A percentile compares a stretch with the other conserved stretches of the same genome.
Evolutionary conservation across 2,797 vertebrate species (phyloP).

Genomic region (Chaetophractus vellerosus): DNA sequence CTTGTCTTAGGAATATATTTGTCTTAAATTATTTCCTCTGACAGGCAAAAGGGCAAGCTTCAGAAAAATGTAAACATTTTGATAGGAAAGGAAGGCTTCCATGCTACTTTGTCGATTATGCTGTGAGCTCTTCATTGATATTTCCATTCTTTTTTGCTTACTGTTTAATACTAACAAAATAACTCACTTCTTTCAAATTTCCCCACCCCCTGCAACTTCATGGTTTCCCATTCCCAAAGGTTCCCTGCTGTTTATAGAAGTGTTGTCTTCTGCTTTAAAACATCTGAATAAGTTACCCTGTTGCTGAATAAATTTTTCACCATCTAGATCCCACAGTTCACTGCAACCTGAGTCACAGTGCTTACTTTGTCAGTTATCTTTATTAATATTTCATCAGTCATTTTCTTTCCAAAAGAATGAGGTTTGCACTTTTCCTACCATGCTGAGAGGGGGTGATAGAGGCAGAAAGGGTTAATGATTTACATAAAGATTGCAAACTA

Average conservation of each 20-base stretch:
- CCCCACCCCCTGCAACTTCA: too few species aligned
- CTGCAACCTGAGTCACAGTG: slow-evolving; percentile 80
- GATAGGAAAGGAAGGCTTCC: background rate
- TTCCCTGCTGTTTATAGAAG: slow-evolving; percentile 59
- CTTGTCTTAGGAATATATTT: background rate
- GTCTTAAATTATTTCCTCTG: background rate
- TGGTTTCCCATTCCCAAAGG: background rate
- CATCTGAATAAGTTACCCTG: slow-evolving; percentile 52
- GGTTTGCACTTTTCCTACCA: slow-evolving; percentile 85
- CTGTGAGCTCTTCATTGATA: slow-evolving; percentile 45
- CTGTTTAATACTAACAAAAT: slow-evolving; percentile 77
- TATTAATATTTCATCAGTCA: slow-evolving; percentile 89
- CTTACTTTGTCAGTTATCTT: slow-evolving; percentile 86
- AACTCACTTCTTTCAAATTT: slow-evolving; percentile 60
- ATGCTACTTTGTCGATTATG: background rate
- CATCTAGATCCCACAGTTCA: slow-evolving; percentile 67
- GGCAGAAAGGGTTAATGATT: slow-evolving; percentile 83
- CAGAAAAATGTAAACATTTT: slow-evolving; percentile 64
- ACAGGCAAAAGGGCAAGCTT: background rate
- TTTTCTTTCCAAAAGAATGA: slow-evolving; percentile 86
- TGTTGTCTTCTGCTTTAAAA: slow-evolving; percentile 65
- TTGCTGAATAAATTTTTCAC: slow-evolving; percentile 78
- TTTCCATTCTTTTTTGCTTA: slow-evolving; percentile 53
- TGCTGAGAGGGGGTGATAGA: slow-evolving; percentile 83
- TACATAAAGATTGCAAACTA: slow-evolving; percentile 90